Percentiles rank a stretch among this genome's conserved stretches.
phyloP scores from a whole-genome alignment of 2,888 invertebrate species.

The Hymenopus coronatus region DNA sequence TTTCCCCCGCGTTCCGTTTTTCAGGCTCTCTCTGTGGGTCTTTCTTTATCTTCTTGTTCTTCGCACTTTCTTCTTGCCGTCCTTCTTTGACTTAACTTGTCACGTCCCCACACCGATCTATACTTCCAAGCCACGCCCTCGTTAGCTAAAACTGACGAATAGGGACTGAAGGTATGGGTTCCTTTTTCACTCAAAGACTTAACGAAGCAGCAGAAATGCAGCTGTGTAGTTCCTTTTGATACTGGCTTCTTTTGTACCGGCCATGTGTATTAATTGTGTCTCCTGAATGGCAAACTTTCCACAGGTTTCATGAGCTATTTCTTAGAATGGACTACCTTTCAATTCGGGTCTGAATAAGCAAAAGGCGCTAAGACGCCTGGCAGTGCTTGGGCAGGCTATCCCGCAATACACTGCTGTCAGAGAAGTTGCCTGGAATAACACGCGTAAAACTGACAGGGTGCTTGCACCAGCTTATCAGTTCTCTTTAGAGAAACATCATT shows the following conservation, averaged over 20 bases:
- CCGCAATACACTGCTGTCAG: background rate
- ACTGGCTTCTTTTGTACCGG: background rate
- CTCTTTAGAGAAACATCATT: too few species aligned
- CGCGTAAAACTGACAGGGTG: too few species aligned
- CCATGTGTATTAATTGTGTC: background rate
- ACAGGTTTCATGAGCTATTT: background rate
- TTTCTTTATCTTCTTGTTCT: background rate
- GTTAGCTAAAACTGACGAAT: slow-evolving; percentile 18
- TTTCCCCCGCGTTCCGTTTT: background rate
- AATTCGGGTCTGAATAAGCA: background rate
- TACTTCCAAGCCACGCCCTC: slow-evolving; percentile 19
- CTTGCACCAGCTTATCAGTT: too few species aligned
- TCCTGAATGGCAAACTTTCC: background rate
- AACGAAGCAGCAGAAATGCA: background rate
- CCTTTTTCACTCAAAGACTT: background rate
- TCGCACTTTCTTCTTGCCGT: background rate
- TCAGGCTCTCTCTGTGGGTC: background rate
- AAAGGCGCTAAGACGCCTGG: background rate
- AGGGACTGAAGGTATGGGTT: background rate
- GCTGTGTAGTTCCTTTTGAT: background rate
- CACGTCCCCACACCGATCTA: slow-evolving; percentile 18
- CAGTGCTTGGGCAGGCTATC: background rate
- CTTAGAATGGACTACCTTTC: background rate
- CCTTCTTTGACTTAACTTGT: slow-evolving; percentile 19
- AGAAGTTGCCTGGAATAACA: background rate